Evolutionary conservation across 30 jellyfish, hydroid and myxozoan genomes (phyloP), one percentile per base, ranked within the genome.

Genomic region (Clytia hemisphaerica): DNA sequence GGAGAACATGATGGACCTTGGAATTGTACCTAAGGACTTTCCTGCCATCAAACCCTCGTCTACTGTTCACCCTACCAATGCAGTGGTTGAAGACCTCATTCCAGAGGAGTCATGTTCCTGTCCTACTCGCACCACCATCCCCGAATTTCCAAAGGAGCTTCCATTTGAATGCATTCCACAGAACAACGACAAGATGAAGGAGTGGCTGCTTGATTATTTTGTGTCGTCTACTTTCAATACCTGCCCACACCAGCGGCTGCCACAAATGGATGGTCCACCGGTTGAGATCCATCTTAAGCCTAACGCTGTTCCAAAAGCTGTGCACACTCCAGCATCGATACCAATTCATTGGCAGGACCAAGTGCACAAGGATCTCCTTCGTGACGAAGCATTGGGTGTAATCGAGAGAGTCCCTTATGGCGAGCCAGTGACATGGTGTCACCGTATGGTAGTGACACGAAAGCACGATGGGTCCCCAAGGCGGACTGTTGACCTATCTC

Each of bases 201-300:
- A 50, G 6, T 50, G 65, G 65, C n/a, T 50, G 10, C 65, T 50
- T 10, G 25, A 7, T 19, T 21, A 50, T 50, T 50, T 50, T 21
- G 12, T 30, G 24, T 10, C 65, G 6, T 12, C 30, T 50, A 30
- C 65, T 21, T 50, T 50, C 65, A 50, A 50, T 30, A 40, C 53
- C 53, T 40, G 53, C 53, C n/a, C 53, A 10, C 25, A 50, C 24
- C 65, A 50, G 65, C 65, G 30, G 30, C 65, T 50, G 65, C 65
- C n/a, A 50, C 10, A 12, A 10, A 50, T 50, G 65, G 6, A 22
- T 50, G 65, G 65, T 22, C 10, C 10, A 21, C 65, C 65, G 10
- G 30, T 50, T 50, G 25, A 21, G 30, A 50, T 50, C 65, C n/a
- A 10, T 6, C 24, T 50, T 50, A 10, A 21, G 25, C 65, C 12